A percentile compares a stretch with the other conserved stretches of the same genome.
Conservation (phyloP, 2,888 invertebrate species). For the Liopterus haemorrhoidalis region DNA sequence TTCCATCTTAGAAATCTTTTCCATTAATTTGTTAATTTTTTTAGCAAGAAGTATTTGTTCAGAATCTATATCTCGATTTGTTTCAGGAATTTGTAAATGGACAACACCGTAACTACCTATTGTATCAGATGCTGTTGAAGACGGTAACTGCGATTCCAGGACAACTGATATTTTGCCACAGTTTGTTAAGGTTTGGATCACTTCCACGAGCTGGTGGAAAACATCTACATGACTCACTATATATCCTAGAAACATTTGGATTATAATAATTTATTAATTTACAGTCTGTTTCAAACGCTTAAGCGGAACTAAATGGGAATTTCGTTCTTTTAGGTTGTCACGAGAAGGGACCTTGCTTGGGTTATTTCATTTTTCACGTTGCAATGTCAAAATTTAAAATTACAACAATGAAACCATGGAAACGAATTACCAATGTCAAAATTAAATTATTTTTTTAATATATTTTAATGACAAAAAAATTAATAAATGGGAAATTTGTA, state of each 20-base stretch:
- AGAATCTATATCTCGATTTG: slow-evolving; percentile 35
- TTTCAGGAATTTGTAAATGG: slow-evolving; percentile 37
- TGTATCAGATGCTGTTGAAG: slow-evolving; percentile 33
- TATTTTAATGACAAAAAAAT: too few relatives aligned
- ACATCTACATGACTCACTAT: slow-evolving; percentile 27
- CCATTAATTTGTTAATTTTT: slow-evolving; percentile 40
- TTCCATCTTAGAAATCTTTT: slow-evolving; percentile 40
- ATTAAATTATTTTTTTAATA: too few relatives aligned
- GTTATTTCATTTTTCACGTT: too few relatives aligned
- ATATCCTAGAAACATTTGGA: slow-evolving; percentile 27
- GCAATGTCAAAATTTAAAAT: too few relatives aligned
- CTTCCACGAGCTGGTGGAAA: slow-evolving; percentile 26
- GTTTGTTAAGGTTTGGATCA: slow-evolving; percentile 37
- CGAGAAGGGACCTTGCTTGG: too few relatives aligned
- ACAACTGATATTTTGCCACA: slow-evolving; percentile 29
- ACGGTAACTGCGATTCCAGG: slow-evolving; percentile 19
- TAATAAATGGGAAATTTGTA: too few relatives aligned
- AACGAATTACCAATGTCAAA: too few relatives aligned
- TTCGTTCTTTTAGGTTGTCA: too few relatives aligned
- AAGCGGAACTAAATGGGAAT: too few relatives aligned
- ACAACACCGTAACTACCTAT: slow-evolving; percentile 34
- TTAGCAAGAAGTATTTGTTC: slow-evolving; percentile 34
- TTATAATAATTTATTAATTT: not conserved
- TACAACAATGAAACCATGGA: too few relatives aligned
- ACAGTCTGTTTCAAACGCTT: too few relatives aligned